Conservation (phyloP, 2,113 vertebrate species). For the Salvelinus fontinalis region DNA sequence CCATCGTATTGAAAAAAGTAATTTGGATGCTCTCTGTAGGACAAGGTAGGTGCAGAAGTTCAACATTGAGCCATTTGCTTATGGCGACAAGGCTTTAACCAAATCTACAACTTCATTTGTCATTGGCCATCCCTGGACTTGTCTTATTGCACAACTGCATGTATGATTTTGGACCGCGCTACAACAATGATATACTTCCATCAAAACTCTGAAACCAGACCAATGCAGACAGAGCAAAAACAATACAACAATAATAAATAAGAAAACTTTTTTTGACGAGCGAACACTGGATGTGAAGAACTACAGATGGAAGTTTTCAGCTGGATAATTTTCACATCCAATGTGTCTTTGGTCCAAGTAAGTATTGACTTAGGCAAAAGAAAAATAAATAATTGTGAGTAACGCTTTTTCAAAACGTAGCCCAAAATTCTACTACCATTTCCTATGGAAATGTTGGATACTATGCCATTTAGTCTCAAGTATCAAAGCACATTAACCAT, state of each 20-base stretch:
- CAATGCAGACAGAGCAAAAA: constrained; percentile 11
- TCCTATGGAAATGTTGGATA: constrained; percentile 23
- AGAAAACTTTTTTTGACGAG: not conserved
- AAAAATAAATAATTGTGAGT: constrained; percentile 47
- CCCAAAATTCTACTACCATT: not conserved
- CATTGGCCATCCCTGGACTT: not conserved
- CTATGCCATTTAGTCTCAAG: constrained; percentile 32
- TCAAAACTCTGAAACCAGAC: constrained; percentile 15
- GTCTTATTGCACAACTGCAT: not conserved
- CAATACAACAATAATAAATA: constrained; percentile 33
- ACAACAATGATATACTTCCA: constrained; percentile 14
- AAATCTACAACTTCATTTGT: not conserved
- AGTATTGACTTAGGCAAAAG: constrained; percentile 53
- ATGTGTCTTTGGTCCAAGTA: constrained; percentile 26
- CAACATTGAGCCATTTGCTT: not conserved
- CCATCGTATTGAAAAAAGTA: constrained; percentile 11
- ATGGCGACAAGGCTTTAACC: not conserved
- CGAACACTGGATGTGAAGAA: constrained; percentile 22
- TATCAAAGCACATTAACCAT: constrained; percentile 36
- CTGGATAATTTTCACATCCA: not conserved
- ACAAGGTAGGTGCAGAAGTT: not conserved
- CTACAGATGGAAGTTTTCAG: no score
- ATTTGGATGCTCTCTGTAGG: not conserved
- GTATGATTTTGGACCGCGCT: not conserved
- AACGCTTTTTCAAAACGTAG: not conserved